Conservation (phyloP, 1,140 invertebrate genomes). For the Hyles euphorbiae region DNA sequence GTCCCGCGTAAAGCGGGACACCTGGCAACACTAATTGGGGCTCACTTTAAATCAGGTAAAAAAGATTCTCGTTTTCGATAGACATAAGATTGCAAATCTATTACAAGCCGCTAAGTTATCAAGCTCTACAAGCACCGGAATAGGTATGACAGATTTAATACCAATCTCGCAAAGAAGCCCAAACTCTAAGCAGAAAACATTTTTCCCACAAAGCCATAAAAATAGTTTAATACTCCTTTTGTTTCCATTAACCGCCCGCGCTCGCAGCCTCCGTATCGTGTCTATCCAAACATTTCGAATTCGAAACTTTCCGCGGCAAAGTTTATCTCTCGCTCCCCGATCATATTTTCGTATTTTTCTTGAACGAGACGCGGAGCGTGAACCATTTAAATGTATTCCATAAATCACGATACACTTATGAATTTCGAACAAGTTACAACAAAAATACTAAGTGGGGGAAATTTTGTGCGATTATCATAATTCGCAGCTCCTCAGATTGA, state of each 20-base stretch:
- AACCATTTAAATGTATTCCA: constrained; percentile 58
- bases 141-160: too few species aligned
- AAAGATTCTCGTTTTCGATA: too few species aligned
- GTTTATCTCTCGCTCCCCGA: constrained; percentile 31
- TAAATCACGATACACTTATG: constrained; percentile 59
- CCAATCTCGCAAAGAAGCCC: too few species aligned
- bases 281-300: constrained; percentile 44
- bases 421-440: constrained; percentile 51
- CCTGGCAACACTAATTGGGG: too few species aligned
- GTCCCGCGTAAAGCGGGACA: too few species aligned
- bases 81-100: too few species aligned
- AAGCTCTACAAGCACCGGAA: too few species aligned
- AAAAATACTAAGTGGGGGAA: constrained; percentile 62
- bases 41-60: too few species aligned
- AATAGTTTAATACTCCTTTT: background rate
- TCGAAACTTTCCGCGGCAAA: constrained; percentile 36
- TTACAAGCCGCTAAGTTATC: too few species aligned
- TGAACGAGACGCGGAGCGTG: constrained; percentile 37
- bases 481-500: constrained; percentile 43
- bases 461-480: constrained; percentile 36
- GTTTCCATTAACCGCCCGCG: background rate
- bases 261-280: constrained; percentile 25
- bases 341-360: constrained; percentile 62
- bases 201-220: too few species aligned
- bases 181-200: too few species aligned